A percentile compares a stretch with the other conserved stretches of the same genome.
These are phyloP conservation scores for Sinocyclocheilus maitianheensis DNA, from an alignment of 2,113 vertebrate genomes.

Conservation along the genomic window DNA sequence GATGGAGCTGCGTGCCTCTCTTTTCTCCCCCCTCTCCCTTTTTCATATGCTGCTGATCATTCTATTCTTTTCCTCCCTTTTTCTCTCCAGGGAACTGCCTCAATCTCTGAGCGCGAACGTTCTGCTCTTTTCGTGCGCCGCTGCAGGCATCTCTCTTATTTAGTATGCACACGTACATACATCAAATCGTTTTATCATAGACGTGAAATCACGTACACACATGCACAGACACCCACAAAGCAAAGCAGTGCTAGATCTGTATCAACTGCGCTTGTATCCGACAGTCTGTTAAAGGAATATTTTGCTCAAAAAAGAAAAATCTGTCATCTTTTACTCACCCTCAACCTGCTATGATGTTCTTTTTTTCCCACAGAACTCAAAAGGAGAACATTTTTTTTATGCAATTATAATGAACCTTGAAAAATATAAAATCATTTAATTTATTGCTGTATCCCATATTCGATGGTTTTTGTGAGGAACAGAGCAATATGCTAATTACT, in stretches of 20 bases:
- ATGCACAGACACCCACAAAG: not conserved
- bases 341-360: not conserved
- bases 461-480: not conserved
- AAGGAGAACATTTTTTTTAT: not conserved
- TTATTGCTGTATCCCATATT: not conserved
- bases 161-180: slow-evolving; percentile 10
- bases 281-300: not conserved
- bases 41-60: slow-evolving; percentile 65
- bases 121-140: not conserved
- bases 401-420: not conserved
- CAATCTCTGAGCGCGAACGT: slow-evolving; percentile 9
- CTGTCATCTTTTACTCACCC: not conserved
- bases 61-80: slow-evolving; percentile 59
- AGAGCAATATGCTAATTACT: not conserved
- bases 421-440: not conserved
- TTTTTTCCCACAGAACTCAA: not conserved
- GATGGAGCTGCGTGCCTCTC: slow-evolving; percentile 25
- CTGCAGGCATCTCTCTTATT: slow-evolving; percentile 20
- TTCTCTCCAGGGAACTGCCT: slow-evolving; percentile 31
- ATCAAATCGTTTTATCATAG: not conserved
- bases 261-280: not conserved
- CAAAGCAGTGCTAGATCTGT: not conserved
- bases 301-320: not conserved
- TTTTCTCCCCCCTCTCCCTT: slow-evolving; percentile 21
- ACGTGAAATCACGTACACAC: not conserved